Percentiles rank a stretch among this genome's conserved stretches.
These are phyloP conservation scores for Stegodyphus dumicola DNA, from an alignment of 1,140 invertebrate species.

Conservation along the genomic window DNA sequence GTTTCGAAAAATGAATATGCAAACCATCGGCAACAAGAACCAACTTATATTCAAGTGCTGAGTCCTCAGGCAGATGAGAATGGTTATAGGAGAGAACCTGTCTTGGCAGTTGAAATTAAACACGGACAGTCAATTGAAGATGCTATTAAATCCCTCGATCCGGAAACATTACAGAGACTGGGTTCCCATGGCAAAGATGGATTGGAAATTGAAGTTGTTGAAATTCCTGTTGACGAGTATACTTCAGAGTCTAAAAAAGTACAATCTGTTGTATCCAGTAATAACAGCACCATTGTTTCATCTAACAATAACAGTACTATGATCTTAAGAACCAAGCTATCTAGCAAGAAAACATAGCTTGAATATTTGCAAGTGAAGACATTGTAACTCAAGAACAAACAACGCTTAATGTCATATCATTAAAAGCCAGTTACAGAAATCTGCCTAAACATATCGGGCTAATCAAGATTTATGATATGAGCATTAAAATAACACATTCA, in stretches of 20 bases:
- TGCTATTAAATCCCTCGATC: constrained; percentile 43
- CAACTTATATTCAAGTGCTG: constrained; percentile 39
- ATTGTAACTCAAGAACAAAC: too few species aligned
- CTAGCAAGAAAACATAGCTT: constrained; percentile 23
- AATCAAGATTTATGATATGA: too few species aligned
- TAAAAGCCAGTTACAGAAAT: too few species aligned
- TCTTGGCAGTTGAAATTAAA: constrained; percentile 42
- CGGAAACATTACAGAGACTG: constrained; percentile 38
- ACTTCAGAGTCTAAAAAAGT: constrained; percentile 46
- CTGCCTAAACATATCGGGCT: too few species aligned
- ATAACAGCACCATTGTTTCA: constrained; percentile 27
- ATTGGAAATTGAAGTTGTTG: constrained; percentile 57
- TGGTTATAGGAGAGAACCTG: constrained; percentile 49
- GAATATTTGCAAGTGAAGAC: too few species aligned
- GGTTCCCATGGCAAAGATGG: constrained; percentile 44
- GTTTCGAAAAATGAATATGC: too few species aligned
- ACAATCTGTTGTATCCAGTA: constrained; percentile 38
- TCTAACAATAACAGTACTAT: background rate
- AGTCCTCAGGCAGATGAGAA: constrained; percentile 21
- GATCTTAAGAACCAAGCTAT: background rate
- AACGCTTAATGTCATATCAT: too few species aligned
- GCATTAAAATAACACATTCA: too few species aligned
- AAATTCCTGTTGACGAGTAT: constrained; percentile 53
- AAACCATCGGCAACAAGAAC: background rate
- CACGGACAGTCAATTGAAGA: constrained; percentile 51